phyloP scores from a whole-genome alignment of 2,113 vertebrate species.

The Triplophysa dalaica region DNA sequence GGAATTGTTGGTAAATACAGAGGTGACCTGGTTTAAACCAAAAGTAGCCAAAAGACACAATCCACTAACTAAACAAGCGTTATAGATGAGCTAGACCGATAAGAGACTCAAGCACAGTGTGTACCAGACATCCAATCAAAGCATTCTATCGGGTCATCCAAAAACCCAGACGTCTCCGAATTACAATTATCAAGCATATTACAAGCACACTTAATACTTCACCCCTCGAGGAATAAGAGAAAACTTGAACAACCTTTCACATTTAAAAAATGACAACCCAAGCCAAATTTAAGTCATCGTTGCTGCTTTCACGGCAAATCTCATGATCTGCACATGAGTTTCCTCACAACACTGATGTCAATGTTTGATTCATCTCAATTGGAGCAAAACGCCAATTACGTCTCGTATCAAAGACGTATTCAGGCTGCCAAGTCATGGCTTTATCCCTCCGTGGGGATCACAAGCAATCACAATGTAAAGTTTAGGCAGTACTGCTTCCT shows the following conservation, averaged over 20 bases:
- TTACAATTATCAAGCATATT: background rate
- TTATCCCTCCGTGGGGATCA: slow-evolving; percentile 26
- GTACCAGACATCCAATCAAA: slow-evolving; percentile 5
- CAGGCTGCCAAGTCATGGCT: slow-evolving; percentile 34
- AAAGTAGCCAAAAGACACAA: background rate
- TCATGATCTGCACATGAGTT: background rate
- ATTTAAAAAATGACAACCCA: slow-evolving; percentile 13
- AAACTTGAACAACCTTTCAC: slow-evolving; percentile 4
- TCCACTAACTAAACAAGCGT: background rate
- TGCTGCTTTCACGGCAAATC: slow-evolving; percentile 7
- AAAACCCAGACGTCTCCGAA: background rate
- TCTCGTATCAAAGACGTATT: background rate
- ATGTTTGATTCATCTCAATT: slow-evolving; percentile 42
- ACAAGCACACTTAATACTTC: slow-evolving; percentile 18
- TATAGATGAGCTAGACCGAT: background rate
- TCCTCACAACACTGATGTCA: slow-evolving; percentile 30
- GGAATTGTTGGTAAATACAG: background rate
- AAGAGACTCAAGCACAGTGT: background rate
- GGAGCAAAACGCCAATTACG: slow-evolving; percentile 29
- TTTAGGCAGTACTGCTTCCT: slow-evolving; percentile 35
- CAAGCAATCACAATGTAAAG: slow-evolving; percentile 32
- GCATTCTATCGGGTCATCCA: background rate
- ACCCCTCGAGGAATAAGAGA: slow-evolving; percentile 1
- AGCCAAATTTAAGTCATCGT: slow-evolving; percentile 18
- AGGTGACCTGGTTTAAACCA: background rate